Evolutionary conservation across 2,113 vertebrate species (phyloP), one percentile per base, ranked within the genome.

Genomic region (Cyanoramphus novaezelandiae): DNA sequence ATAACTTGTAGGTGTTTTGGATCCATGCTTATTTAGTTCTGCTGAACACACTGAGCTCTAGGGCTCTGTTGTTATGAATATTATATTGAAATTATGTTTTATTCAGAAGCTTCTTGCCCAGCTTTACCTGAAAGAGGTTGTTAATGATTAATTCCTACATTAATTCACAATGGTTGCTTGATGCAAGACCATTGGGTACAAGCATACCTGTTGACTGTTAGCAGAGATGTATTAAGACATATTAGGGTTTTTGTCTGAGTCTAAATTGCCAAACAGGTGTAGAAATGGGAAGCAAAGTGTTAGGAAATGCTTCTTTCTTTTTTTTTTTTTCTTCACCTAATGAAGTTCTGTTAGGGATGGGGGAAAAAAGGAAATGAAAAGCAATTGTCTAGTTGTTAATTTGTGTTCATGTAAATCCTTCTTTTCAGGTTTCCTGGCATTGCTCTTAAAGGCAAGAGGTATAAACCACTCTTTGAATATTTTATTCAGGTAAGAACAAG

Each of bases 391-490:
- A 14, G 11, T 67, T 84, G 18, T 92, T 97, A 69, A 89, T 80
- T 31, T 79, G 10, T 87, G 31, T 81, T 88, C 14, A 3, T 84
- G 14, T 86, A 35, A 72, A 50, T 94, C 16, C 80, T 94, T 97
- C 85, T 91, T 85, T 92, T 86, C 94, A 99, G 99, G 92, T 99
- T 99, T 98, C 99, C 98, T 89, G 99, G 99, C 46, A 94, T 98
- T 95, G 92, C 19, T 46, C 98, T 99, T 78, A 99, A 99, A 97
- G 99, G 99, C 86, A 99, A 99, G 97, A 98, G 98, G 71, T 99
- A 99, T 93, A 99, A 97, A 93, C 99, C 99, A 31, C 98, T 99
- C 49, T 99, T 99, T 96, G 97, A 98, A 10, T 99, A 99, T 97
- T 99, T 99, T 96, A 94, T 98, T 88, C 98, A 99, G 99, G 99